phyloP scores from a whole-genome alignment of 2,113 vertebrate species.

The Salvelinus namaycush region DNA sequence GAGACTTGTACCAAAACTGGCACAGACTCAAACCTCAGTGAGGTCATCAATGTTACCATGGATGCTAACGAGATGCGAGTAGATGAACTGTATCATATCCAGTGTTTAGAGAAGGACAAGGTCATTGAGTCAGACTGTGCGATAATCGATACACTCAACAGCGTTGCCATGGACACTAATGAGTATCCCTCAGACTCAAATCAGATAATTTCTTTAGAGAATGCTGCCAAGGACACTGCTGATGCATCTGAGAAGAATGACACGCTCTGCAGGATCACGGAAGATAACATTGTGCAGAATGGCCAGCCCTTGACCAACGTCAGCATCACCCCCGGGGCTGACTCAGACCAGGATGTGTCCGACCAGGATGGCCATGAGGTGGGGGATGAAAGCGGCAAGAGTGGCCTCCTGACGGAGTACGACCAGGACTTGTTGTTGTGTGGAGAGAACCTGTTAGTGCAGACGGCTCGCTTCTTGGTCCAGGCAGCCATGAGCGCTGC shows the following conservation, averaged over 20 bases:
- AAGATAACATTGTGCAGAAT: neutral
- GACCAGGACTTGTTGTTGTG: neutral
- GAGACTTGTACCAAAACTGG: neutral
- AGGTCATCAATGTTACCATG: constrained; percentile 8
- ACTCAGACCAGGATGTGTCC: no score
- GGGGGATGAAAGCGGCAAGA: neutral
- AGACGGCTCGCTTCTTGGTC: constrained; percentile 53
- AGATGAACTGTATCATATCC: constrained; percentile 1
- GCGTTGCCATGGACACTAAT: constrained; percentile 5
- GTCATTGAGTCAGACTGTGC: neutral
- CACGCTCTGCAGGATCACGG: neutral
- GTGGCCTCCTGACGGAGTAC: neutral
- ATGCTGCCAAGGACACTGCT: neutral
- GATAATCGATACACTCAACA: neutral
- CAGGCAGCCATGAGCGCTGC: constrained; percentile 48
- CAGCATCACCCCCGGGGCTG: no score
- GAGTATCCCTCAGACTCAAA: constrained; percentile 1
- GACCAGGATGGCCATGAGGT: neutral
- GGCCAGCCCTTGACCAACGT: neutral
- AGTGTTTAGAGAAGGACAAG: constrained; percentile 6
- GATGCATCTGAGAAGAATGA: neutral
- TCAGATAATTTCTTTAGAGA: neutral
- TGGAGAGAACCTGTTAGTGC: constrained; percentile 48
- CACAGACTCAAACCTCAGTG: neutral
- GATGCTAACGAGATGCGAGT: neutral